These are phyloP conservation scores for Calosoma granatense DNA, from an alignment of 1,140 invertebrate genomes.

Conservation along the genomic window DNA sequence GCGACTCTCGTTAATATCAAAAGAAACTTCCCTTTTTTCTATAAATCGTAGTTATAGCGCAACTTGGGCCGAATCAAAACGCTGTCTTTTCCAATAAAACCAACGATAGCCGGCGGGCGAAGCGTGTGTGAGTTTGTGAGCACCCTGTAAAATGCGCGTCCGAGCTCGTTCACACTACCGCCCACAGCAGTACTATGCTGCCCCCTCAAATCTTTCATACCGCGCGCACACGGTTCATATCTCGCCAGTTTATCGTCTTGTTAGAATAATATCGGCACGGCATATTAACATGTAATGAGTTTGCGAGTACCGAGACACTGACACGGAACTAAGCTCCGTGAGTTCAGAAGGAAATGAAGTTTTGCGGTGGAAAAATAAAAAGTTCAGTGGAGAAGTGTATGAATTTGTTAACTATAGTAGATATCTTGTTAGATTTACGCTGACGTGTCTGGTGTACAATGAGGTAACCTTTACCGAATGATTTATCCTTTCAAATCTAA, in stretches of 20 bases:
- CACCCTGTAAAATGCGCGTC: too few relatives aligned
- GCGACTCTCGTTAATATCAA: not conserved
- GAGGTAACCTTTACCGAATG: too few relatives aligned
- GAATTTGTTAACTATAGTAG: too few relatives aligned
- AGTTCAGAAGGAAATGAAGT: too few relatives aligned
- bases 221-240: not conserved
- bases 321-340: too few relatives aligned
- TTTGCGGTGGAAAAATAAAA: too few relatives aligned
- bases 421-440: too few relatives aligned
- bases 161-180: not conserved
- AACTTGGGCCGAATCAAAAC: not conserved
- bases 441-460: too few relatives aligned
- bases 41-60: not conserved
- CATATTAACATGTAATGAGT: not conserved
- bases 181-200: not conserved
- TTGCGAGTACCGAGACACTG: not conserved
- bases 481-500: too few relatives aligned
- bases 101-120: not conserved
- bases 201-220: not conserved
- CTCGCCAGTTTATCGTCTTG: not conserved
- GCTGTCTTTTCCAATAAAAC: not conserved
- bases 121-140: not conserved
- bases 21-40: not conserved
- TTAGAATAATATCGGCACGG: not conserved
- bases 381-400: too few relatives aligned